Conservation (phyloP, 2,888 invertebrate species). For the Nymphalis urticae region DNA sequence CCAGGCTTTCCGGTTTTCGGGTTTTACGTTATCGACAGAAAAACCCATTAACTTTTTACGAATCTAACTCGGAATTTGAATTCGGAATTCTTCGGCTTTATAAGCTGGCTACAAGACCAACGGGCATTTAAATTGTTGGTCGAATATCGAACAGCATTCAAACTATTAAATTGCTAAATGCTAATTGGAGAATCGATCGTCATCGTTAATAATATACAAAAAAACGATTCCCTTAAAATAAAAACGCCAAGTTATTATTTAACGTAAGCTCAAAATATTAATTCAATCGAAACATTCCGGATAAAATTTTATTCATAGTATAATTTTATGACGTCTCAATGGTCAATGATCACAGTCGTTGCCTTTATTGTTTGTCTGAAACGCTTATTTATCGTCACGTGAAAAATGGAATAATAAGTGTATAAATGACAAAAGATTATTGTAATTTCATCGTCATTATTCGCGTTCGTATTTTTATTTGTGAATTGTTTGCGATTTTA, state of each 20-base stretch:
- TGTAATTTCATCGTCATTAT: not conserved
- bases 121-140: too few relatives aligned
- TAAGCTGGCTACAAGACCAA: too few relatives aligned
- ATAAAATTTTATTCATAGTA: constrained; percentile 24
- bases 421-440: not conserved
- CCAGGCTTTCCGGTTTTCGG: too few relatives aligned
- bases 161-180: too few relatives aligned
- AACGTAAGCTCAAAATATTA: not conserved
- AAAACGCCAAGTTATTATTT: not conserved
- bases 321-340: constrained; percentile 29
- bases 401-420: not conserved
- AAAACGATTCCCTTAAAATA: too few relatives aligned
- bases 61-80: too few relatives aligned
- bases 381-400: not conserved
- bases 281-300: not conserved
- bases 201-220: too few relatives aligned
- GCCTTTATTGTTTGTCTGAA: constrained; percentile 13
- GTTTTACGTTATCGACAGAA: too few relatives aligned
- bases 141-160: too few relatives aligned
- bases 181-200: too few relatives aligned
- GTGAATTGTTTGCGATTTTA: not conserved
- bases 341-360: constrained; percentile 8
- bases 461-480: not conserved
- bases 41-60: too few relatives aligned
- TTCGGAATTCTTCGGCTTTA: too few relatives aligned